Percentiles rank a stretch among this genome's conserved stretches.
Evolutionary conservation across 2,113 vertebrate genomes (phyloP).

Genomic region (Xenopus laevis): DNA sequence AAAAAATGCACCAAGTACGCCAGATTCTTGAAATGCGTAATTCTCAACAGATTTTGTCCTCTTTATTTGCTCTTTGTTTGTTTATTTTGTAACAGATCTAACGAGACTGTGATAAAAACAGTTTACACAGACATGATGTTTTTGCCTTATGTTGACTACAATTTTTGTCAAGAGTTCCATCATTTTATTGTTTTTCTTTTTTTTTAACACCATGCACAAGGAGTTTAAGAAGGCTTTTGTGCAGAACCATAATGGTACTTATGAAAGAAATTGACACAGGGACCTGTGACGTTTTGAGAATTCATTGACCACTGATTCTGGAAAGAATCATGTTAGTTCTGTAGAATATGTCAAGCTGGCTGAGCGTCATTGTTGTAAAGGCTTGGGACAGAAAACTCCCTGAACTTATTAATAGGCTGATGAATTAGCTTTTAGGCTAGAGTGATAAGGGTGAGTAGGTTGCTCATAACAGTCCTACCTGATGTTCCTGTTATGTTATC

Average conservation of each 20-base stretch:
- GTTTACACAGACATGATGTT: no score
- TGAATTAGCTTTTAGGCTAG: no score
- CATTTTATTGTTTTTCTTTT: no score
- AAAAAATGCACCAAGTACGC: constrained; percentile 24
- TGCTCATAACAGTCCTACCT: no score
- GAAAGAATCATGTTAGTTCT: constrained; percentile 19
- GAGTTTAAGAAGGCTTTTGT: constrained; percentile 8
- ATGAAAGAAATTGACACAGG: constrained; percentile 9
- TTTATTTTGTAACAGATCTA: constrained; percentile 30
- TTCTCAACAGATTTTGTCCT: constrained; percentile 37
- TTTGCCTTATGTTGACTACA: not conserved
- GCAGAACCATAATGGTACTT: constrained; percentile 1
- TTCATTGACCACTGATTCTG: constrained; percentile 18
- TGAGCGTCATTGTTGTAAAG: no score
- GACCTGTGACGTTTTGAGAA: constrained; percentile 23
- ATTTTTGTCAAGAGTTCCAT: not conserved
- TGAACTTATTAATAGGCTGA: no score
- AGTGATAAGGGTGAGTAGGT: no score
- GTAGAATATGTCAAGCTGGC: constrained; percentile 28
- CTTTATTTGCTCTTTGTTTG: constrained; percentile 29
- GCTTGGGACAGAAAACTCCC: no score
- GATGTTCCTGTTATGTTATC: no score
- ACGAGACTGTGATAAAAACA: no score
- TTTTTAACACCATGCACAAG: no score
- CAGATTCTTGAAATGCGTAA: constrained; percentile 27